Base-by-base conservation (phyloP, 2,113 vertebrate species). In the Eonycteris spelaea region DNA sequence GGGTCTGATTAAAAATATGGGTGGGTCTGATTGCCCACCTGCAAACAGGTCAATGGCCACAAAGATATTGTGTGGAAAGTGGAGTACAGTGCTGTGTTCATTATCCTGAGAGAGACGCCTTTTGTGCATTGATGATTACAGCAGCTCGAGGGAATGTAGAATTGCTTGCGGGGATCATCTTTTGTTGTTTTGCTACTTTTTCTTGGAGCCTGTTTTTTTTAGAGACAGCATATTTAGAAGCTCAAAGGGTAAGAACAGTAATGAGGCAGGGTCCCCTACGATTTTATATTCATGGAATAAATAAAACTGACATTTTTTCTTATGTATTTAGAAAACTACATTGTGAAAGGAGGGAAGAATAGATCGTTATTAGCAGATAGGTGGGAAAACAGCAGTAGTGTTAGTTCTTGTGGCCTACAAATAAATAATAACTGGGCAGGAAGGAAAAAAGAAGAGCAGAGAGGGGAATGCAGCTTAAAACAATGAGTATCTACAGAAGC, bases 51-150 rank as follows among this genome's bases (percentile, higher is more conserved):
- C 74, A 35, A 5, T 43, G 53, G 33, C 48, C 3, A 2, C 40
- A 75, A 43, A 26, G 8, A 1, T 53, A 7, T 45, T 55, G 7
- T 7, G 3, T 57, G 16, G 7, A 61, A 67, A 30, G 8, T 3
- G 7, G 0, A 45, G 65, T 26, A 11, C 11, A 6, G 12, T 0
- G 0, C 38, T 8, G 4, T 22, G 2, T 21, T 26, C n/a, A 45
- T 43, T 18, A 28, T 33, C 8, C 51, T 82, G 51, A 26, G 24
- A 43, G 53, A 80, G 22, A 13, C 7, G 19, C 22, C 43, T 45
- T 82, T 28, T 22, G 26, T 40, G 11, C 13, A 21, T 2, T 6
- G 55, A 22, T 24, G 24, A 43, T 80, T 30, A 45, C 6, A 57
- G 68, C 7, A 57, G 73, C 48, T 28, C 8, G 4, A 21, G 28